These are phyloP conservation scores for Xiphophorus couchianus DNA, from an alignment of 2,113 vertebrate genomes.

Conservation along the genomic window DNA sequence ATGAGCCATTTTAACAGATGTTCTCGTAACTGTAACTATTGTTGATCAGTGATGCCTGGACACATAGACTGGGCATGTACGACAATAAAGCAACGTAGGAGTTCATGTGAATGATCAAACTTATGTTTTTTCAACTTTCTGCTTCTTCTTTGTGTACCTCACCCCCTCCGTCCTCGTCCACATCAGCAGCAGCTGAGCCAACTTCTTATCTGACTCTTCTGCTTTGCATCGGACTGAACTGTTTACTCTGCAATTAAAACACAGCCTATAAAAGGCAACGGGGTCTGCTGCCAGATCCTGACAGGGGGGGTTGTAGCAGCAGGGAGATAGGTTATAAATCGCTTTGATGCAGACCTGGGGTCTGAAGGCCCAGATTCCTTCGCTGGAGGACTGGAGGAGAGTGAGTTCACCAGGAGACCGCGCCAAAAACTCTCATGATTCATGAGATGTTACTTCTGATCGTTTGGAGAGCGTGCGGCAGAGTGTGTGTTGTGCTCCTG, in stretches of 20 bases:
- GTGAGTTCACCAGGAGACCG: constrained; percentile 45
- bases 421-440: constrained; percentile 70
- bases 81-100: background rate
- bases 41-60: background rate
- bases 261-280: constrained; percentile 84
- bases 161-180: constrained; percentile 23
- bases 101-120: background rate
- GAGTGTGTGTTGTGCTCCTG: constrained; percentile 40
- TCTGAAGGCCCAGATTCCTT: constrained; percentile 76
- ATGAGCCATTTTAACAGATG: constrained; percentile 23
- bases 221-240: constrained; percentile 67
- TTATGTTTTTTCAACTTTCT: background rate
- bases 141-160: background rate
- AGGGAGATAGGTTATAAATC: constrained; percentile 75
- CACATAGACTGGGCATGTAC: background rate
- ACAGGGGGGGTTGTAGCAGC: constrained; percentile 37
- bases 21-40: background rate
- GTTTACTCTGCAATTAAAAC: constrained; percentile 83
- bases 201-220: constrained; percentile 54
- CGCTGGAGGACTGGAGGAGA: constrained; percentile 50
- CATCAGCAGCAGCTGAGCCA: constrained; percentile 38
- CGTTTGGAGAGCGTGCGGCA: constrained; percentile 45
- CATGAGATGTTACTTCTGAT: constrained; percentile 51
- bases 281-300: constrained; percentile 72
- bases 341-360: constrained; percentile 72